A percentile compares a stretch with the other conserved stretches of the same genome.
Conservation (phyloP, 2,888 invertebrate species). For the Vanessa cardui region DNA sequence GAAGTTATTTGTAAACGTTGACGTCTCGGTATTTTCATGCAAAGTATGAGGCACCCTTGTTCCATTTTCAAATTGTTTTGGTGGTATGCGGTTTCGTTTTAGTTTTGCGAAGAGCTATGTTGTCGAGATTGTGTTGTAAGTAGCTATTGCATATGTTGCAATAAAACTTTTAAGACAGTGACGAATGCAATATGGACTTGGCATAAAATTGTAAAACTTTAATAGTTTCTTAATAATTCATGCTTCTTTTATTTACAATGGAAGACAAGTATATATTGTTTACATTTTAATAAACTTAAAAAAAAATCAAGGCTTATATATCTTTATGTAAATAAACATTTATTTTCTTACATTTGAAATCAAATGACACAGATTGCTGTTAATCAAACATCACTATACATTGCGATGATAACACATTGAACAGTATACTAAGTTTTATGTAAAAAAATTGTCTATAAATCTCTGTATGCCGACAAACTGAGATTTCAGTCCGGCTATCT, state of each 20-base stretch:
- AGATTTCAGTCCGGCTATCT: slow-evolving; percentile 33
- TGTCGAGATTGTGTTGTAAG: slow-evolving; percentile 64
- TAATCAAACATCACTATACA: too few species aligned
- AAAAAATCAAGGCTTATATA: too few species aligned
- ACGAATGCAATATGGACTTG: slow-evolving; percentile 69
- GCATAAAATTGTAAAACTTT: slow-evolving; percentile 38
- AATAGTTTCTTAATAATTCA: slow-evolving; percentile 34
- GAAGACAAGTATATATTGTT: slow-evolving; percentile 21
- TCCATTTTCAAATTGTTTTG: slow-evolving; percentile 76
- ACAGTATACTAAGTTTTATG: slow-evolving; percentile 9
- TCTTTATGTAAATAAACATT: too few species aligned
- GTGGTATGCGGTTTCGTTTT: slow-evolving; percentile 67
- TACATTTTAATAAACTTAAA: slow-evolving; percentile 9
- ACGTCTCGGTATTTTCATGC: slow-evolving; percentile 77
- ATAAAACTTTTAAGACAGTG: slow-evolving; percentile 78
- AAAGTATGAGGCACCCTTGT: slow-evolving; percentile 66
- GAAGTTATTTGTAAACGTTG: slow-evolving; percentile 79
- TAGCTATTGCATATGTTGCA: slow-evolving; percentile 69
- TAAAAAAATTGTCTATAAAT: slow-evolving; percentile 17
- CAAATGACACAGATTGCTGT: too few species aligned
- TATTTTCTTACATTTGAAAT: too few species aligned
- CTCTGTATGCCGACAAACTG: slow-evolving; percentile 23
- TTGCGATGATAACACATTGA: too few species aligned
- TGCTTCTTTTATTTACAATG: slow-evolving; percentile 18
- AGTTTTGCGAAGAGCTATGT: slow-evolving; percentile 56